phyloP scores from a whole-genome alignment of 2,113 vertebrate genomes.

The Cavia aperea region DNA sequence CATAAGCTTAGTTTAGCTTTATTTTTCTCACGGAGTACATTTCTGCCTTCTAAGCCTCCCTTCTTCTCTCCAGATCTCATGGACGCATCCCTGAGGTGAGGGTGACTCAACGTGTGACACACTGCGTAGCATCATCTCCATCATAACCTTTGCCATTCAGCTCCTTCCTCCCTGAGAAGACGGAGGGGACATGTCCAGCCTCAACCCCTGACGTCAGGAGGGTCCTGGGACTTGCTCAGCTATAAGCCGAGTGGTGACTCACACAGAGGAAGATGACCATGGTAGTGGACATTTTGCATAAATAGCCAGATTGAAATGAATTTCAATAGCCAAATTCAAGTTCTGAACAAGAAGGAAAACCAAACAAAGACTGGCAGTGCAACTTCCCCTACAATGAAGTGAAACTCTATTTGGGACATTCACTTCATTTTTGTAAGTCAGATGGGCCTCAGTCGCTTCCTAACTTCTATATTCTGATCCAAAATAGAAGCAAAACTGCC shows the following conservation, averaged over 20 bases:
- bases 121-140: not conserved
- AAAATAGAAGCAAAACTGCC: constrained; percentile 40
- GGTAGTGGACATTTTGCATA: not conserved
- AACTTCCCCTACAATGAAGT: constrained; percentile 57
- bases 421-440: constrained; percentile 12
- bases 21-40: not conserved
- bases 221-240: not conserved
- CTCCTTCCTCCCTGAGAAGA: not conserved
- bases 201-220: not conserved
- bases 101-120: not conserved
- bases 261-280: not conserved
- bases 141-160: not conserved
- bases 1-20: not conserved
- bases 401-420: constrained; percentile 27
- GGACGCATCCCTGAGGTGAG: not conserved
- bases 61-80: not conserved
- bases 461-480: constrained; percentile 31
- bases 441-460: not conserved
- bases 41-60: not conserved
- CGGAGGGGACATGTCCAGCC: not conserved
- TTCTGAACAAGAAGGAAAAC: not conserved
- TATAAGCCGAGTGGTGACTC: not conserved
- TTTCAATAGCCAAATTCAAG: not conserved
- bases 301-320: constrained; percentile 21
- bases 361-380: not conserved